A percentile compares a stretch with the other conserved stretches of the same genome.
Conservation (phyloP, 2,113 vertebrate genomes). For the Mugil cephalus region DNA sequence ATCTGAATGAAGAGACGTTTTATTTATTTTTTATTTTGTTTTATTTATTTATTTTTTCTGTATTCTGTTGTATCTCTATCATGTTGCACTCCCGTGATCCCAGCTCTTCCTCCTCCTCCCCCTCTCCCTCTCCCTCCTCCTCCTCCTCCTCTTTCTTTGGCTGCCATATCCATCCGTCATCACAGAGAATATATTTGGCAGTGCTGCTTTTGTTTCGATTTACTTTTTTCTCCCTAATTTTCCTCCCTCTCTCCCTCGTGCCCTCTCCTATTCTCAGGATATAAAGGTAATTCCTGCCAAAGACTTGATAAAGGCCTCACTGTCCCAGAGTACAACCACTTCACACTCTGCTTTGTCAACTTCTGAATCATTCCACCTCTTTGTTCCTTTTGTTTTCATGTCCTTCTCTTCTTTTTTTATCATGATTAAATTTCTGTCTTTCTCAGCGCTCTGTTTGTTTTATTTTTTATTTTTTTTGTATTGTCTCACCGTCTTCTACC, state of each 20-base stretch:
- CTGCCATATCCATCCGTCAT: constrained; percentile 80
- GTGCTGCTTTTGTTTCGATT: constrained; percentile 77
- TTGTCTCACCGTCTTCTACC: constrained; percentile 83
- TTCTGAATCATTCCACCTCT: constrained; percentile 39
- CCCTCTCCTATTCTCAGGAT: constrained; percentile 90
- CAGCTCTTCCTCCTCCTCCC: constrained; percentile 43
- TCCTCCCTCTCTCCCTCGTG: constrained; percentile 88
- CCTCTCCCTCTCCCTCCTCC: constrained; percentile 43
- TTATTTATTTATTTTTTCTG: no score
- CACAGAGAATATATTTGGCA: constrained; percentile 74
- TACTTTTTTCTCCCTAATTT: constrained; percentile 91
- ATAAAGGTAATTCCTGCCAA: constrained; percentile 90
- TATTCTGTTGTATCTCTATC: constrained; percentile 24
- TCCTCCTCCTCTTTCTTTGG: constrained; percentile 61
- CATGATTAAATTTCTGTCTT: constrained; percentile 61
- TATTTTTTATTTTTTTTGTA: constrained; percentile 85
- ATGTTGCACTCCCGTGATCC: constrained; percentile 36
- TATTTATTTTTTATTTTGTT: no score
- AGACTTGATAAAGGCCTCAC: constrained; percentile 93
- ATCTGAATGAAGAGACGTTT: constrained; percentile 4
- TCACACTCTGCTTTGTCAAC: constrained; percentile 49
- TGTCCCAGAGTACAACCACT: constrained; percentile 75
- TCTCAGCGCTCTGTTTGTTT: constrained; percentile 88
- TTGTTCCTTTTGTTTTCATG: constrained; percentile 7
- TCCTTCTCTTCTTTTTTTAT: background rate